phyloP scores from a whole-genome alignment of 2,113 vertebrate genomes.

The Forbesichthys agassizii region DNA sequence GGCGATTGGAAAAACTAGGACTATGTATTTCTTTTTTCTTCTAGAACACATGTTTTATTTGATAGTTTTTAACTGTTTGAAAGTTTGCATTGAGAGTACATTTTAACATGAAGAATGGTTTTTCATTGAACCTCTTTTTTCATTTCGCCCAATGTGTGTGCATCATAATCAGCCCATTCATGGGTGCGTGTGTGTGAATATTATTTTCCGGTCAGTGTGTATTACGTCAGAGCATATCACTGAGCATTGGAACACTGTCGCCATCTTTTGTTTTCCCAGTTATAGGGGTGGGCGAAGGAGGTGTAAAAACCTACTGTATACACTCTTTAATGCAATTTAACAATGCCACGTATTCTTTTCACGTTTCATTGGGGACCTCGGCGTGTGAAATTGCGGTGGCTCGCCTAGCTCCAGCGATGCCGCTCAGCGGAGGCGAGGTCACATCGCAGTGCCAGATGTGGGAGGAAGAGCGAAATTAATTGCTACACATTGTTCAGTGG shows the following conservation, averaged over 20 bases:
- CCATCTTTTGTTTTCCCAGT: slow-evolving; percentile 57
- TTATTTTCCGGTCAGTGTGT: slow-evolving; percentile 33
- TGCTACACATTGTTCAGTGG: slow-evolving; percentile 80
- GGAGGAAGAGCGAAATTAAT: slow-evolving; percentile 76
- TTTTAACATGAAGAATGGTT: no score
- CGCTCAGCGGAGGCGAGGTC: slow-evolving; percentile 59
- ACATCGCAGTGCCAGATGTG: slow-evolving; percentile 74
- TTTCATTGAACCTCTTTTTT: background rate
- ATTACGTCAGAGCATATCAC: slow-evolving; percentile 58
- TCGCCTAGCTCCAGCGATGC: slow-evolving; percentile 52
- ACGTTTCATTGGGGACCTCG: slow-evolving; percentile 79
- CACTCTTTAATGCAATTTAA: slow-evolving; percentile 83
- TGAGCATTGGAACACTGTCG: slow-evolving; percentile 58
- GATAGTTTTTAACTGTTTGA: background rate
- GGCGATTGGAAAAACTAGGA: slow-evolving; percentile 7
- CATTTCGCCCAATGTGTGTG: slow-evolving; percentile 20
- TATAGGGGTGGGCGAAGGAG: slow-evolving; percentile 2
- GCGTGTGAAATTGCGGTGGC: slow-evolving; percentile 74
- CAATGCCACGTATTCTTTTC: slow-evolving; percentile 77
- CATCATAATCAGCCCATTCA: slow-evolving; percentile 17
- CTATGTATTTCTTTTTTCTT: no score
- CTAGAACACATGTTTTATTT: background rate
- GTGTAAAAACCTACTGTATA: slow-evolving; percentile 56
- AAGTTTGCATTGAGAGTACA: background rate
- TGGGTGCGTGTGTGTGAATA: slow-evolving; percentile 45